Percentiles rank a stretch among this genome's conserved stretches.
Evolutionary conservation across 2,888 invertebrate species (phyloP).

Genomic region (Carterocephalus palaemon): DNA sequence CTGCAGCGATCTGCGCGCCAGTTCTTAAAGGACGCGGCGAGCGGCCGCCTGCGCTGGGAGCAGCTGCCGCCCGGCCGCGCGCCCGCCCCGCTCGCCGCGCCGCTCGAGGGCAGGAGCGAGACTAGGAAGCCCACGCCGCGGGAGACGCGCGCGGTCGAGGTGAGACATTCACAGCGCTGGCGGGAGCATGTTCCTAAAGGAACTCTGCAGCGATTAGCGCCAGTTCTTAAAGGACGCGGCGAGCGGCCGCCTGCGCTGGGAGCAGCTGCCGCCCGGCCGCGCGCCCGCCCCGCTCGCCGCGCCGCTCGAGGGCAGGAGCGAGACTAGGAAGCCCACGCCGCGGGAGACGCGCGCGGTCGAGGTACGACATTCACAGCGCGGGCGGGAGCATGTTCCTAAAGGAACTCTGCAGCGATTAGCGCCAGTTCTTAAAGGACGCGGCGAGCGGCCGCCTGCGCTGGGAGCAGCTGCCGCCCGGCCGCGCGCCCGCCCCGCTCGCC

Average conservation of each 20-base stretch:
- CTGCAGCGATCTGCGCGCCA: constrained; percentile 92
- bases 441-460: too few relatives aligned
- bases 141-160: constrained; percentile 64
- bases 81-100: constrained; percentile 77
- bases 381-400: too few relatives aligned
- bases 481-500: too few relatives aligned
- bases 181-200: too few relatives aligned
- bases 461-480: too few relatives aligned
- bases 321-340: constrained; percentile 42
- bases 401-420: too few relatives aligned
- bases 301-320: constrained; percentile 59
- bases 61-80: constrained; percentile 86
- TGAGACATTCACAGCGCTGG: constrained; percentile 38
- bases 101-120: constrained; percentile 56
- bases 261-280: constrained; percentile 87
- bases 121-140: constrained; percentile 44
- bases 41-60: constrained; percentile 90
- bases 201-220: constrained; percentile 92
- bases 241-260: constrained; percentile 90
- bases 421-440: too few relatives aligned
- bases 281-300: constrained; percentile 77
- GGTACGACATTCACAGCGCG: constrained; percentile 44
- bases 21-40: constrained; percentile 94
- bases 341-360: constrained; percentile 63
- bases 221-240: constrained; percentile 95